phyloP scores from a whole-genome alignment of 2,113 vertebrate genomes.

The Candoia aspera region DNA sequence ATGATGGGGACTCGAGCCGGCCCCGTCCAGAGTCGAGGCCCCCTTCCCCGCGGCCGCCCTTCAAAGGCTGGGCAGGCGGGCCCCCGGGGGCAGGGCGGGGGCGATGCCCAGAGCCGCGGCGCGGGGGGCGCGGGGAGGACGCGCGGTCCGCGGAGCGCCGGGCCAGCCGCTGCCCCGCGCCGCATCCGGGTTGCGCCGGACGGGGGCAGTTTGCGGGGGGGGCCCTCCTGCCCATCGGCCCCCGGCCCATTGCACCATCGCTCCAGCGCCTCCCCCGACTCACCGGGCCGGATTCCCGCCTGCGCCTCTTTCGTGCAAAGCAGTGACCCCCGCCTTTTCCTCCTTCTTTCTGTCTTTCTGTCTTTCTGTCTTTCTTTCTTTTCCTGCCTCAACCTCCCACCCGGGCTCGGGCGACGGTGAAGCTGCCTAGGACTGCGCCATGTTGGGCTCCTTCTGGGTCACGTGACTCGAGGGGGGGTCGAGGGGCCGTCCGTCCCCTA shows the following conservation, averaged over 20 bases:
- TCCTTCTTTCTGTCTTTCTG: fast-evolving
- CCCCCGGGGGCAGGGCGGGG: neutral
- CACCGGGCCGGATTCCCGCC: neutral
- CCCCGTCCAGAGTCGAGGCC: neutral
- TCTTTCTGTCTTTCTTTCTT: fast-evolving
- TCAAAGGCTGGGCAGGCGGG: neutral
- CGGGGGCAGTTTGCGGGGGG: neutral
- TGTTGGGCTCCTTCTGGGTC: neutral
- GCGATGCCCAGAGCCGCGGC: neutral
- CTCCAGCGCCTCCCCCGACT: neutral
- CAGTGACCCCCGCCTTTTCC: neutral
- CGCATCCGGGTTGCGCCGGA: neutral
- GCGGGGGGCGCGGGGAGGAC: neutral
- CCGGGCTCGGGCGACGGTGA: neutral
- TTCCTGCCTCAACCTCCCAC: neutral
- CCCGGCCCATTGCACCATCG: neutral
- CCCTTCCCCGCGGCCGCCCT: neutral
- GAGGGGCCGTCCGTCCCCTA: too few species aligned
- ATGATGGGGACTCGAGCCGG: neutral
- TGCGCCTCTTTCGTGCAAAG: neutral
- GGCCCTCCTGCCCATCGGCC: neutral
- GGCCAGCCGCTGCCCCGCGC: neutral
- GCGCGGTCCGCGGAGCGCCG: neutral
- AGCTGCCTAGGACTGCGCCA: constrained; percentile 19
- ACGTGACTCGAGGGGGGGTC: neutral